Evolutionary conservation across 1,140 invertebrate species (phyloP), one percentile per base, ranked within the genome.

Genomic region (Drosophila mayri): DNA sequence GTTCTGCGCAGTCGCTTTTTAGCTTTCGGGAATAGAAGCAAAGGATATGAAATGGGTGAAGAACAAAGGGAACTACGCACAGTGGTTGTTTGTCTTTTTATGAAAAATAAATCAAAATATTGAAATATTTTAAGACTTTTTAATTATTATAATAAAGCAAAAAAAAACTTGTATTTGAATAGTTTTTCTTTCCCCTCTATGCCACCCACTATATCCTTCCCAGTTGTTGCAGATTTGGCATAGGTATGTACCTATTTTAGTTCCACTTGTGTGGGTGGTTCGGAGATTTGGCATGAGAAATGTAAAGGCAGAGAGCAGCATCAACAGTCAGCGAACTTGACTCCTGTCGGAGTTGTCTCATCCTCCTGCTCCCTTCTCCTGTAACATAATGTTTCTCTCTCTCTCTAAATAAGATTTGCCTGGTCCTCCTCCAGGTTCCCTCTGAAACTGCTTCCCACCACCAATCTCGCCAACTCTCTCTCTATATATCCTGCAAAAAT

Each of bases 291-390:
- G 32, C 5, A 11, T 11, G 28, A n/a, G n/a, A 25, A 22, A 47
- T 16, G 16, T 16, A 49, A 8, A 41, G 14, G 9, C 20, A 20
- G 59, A 64, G 28, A 58, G 32, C 64, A 76, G 35, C 41, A 66
- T 72, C 76, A 79, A 77, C 52, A 59, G 73, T 64, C 76, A 71
- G 68, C 71, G 63, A 76, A 71, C 50, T 74, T 54, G 62, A 68
- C 59, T 49, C 59, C 35, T 46, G 70, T 14, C 59, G 38, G 11
- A 60, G 25, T 59, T 54, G 41, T 30, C 28, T 28, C 59, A 50
- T 35, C 30, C 40, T 52, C 20, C 11, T 12, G 3, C 32, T 35
- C 22, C 20, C 41, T 20, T 14, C 22, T 40, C 8, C 35, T 10
- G 4, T 5, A 9, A 6, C 40, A 55, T 20, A 37, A 37, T 38